Base-by-base conservation (phyloP, 2,113 vertebrate species). In the Chloebia gouldiae region DNA sequence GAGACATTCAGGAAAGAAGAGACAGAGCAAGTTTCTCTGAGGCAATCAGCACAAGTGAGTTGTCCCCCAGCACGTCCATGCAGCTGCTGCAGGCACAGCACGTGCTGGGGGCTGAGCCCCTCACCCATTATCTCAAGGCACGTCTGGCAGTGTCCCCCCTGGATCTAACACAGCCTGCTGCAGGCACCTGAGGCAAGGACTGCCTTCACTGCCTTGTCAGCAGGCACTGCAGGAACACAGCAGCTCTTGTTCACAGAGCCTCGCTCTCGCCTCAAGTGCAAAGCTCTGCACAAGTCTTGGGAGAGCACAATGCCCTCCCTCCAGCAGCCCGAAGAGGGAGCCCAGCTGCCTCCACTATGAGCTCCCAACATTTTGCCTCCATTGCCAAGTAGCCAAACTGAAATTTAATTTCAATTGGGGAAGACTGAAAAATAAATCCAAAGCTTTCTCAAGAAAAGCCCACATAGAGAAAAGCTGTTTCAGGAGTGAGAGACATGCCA, bases 181-280 rank as follows among this genome's bases (percentile, higher is more conserved):
- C 27, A 92, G 81, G 84, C 93, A 89, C 63, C 78, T 82, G 95
- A 86, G 89, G 90, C 77, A 90, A 81, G 80, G 53, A 50, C 39
- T 87, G 81, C 94, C 76, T 35, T 76, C 88, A 80, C 78, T 51
- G 91, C 93, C 59, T n/a, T 5, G 75, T 83, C 93, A 93, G 93
- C 93, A 86, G 22, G 78, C 9, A 1, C 68, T 54, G 81, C 92
- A 86, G 79, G 70, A 94, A 96, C 92, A 92, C 87, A 93, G 87
- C 0, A 0, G 24, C 93, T 88, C 88, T 95, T 92, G 88, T 86
- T 86, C 68, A 78, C 31, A 84, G 81, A 89, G 95, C 83, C 54
- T 64, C 3, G 10, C 51, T 93, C 84, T 35, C 59, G 81, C 84
- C 63, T 63, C 4, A 80, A 92, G 87, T 47, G 92, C 79, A 93